Percentiles rank a stretch among this genome's conserved stretches.
Conservation (phyloP, 2,797 vertebrate species). For the Sebastes minor region DNA sequence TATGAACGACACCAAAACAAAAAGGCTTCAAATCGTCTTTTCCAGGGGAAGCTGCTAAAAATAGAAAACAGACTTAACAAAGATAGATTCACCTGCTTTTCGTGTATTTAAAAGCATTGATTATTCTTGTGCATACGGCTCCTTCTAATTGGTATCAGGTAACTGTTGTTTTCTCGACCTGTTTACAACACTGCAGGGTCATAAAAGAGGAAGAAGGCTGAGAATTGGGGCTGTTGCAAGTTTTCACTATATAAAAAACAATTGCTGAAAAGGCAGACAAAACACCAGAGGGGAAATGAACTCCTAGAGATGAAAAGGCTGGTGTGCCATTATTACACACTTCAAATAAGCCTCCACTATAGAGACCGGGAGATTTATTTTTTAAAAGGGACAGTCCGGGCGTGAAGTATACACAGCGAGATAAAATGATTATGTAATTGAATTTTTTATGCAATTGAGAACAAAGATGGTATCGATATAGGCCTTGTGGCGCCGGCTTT, state of each 20-base stretch:
- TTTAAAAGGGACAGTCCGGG: conserved; percentile 37
- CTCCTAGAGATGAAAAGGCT: conserved; percentile 58
- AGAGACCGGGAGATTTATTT: conserved; percentile 22
- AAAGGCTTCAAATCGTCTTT: background rate
- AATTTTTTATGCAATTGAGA: conserved; percentile 48
- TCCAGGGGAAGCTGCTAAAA: conserved; percentile 5
- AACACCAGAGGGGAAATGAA: conserved; percentile 62
- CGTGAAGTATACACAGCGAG: conserved; percentile 33
- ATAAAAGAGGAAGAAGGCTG: conserved; percentile 6
- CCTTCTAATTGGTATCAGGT: conserved; percentile 17
- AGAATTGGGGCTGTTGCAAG: conserved; percentile 10
- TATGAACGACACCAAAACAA: background rate
- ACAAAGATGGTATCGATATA: conserved; percentile 42
- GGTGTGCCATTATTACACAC: conserved; percentile 58
- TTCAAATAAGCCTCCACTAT: conserved; percentile 52
- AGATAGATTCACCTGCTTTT: conserved; percentile 6
- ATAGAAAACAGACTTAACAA: conserved; percentile 2
- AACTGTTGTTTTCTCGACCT: conserved; percentile 7
- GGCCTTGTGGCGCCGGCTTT: conserved; percentile 7
- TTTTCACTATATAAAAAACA: conserved; percentile 43
- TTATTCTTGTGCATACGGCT: background rate
- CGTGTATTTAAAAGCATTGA: conserved; percentile 22
- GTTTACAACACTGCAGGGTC: conserved; percentile 22
- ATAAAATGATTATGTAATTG: conserved; percentile 64
- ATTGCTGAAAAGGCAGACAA: conserved; percentile 43